Evolutionary conservation across 1,140 invertebrate species (phyloP).

Genomic region (Drosophila santomea): DNA sequence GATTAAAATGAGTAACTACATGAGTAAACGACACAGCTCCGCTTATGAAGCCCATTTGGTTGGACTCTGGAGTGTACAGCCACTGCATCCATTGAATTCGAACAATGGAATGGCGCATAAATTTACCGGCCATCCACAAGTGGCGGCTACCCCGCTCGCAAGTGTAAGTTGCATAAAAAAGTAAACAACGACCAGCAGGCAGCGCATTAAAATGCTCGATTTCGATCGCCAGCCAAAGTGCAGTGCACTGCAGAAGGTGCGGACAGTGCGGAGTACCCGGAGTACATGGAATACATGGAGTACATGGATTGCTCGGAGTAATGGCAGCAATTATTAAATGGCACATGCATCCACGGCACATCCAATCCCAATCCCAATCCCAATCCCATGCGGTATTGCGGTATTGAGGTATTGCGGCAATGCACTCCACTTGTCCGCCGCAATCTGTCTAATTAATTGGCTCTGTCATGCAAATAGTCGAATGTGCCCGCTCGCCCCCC

Average conservation of each 20-base stretch:
- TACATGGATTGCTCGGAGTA: slow-evolving; percentile 16
- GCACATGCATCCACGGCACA: slow-evolving; percentile 9
- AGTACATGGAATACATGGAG: slow-evolving; percentile 5
- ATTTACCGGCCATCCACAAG: slow-evolving; percentile 27
- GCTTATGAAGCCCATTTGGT: background rate
- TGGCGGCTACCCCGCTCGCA: background rate
- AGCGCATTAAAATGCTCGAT: slow-evolving; percentile 36
- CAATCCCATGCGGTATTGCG: too few relatives aligned
- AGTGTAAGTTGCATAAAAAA: background rate
- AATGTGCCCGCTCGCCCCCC: background rate
- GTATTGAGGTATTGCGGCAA: background rate
- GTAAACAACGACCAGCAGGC: background rate
- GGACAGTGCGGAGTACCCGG: slow-evolving; percentile 14
- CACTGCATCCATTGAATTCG: background rate
- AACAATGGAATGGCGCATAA: slow-evolving; percentile 36
- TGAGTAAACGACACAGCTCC: too few relatives aligned
- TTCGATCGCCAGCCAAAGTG: slow-evolving; percentile 39
- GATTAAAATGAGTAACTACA: too few relatives aligned
- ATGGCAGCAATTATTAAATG: slow-evolving; percentile 31
- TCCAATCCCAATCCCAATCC: too few relatives aligned
- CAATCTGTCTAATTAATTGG: slow-evolving; percentile 44
- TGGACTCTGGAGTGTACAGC: background rate
- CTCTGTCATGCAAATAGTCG: slow-evolving; percentile 40
- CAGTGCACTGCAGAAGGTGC: slow-evolving; percentile 23
- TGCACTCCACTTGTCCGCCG: background rate